Conservation (phyloP, 2,113 vertebrate genomes). For the Solea solea region DNA sequence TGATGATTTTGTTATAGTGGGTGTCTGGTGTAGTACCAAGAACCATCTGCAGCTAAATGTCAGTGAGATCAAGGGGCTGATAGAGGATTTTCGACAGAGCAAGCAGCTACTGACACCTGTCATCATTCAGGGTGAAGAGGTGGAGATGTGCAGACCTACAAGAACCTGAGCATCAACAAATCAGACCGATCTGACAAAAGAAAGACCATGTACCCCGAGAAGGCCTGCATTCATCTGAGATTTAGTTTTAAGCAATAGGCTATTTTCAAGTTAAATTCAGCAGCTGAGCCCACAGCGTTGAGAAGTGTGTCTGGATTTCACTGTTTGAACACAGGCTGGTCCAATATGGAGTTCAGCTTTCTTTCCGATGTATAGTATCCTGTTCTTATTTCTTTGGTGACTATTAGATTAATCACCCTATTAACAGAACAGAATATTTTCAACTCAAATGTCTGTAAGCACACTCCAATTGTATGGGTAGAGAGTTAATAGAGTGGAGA, state of each 20-base stretch:
- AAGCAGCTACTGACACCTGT: constrained; percentile 68
- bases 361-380: constrained; percentile 12
- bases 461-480: constrained; percentile 39
- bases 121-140: constrained; percentile 60
- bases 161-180: constrained; percentile 43
- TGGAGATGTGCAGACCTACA: constrained; percentile 56
- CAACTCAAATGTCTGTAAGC: constrained; percentile 46
- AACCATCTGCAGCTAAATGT: constrained; percentile 72
- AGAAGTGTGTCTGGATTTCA: neutral
- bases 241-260: neutral
- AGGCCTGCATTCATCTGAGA: constrained; percentile 15
- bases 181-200: constrained; percentile 18
- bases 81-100: constrained; percentile 57
- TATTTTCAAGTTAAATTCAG: constrained; percentile 25
- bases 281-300: constrained; percentile 4
- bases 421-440: constrained; percentile 50
- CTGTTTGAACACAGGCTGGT: no score
- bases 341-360: neutral
- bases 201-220: constrained; percentile 18
- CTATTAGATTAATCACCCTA: constrained; percentile 44
- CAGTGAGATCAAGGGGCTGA: constrained; percentile 66
- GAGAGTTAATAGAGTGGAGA: constrained; percentile 51
- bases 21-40: constrained; percentile 55
- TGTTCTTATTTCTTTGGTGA: constrained; percentile 23
- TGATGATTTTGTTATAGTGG: constrained; percentile 65